Percentiles rank a stretch among this genome's conserved stretches.
Evolutionary conservation across 2,888 invertebrate species (phyloP).

Genomic region (Lysandra bellargus): DNA sequence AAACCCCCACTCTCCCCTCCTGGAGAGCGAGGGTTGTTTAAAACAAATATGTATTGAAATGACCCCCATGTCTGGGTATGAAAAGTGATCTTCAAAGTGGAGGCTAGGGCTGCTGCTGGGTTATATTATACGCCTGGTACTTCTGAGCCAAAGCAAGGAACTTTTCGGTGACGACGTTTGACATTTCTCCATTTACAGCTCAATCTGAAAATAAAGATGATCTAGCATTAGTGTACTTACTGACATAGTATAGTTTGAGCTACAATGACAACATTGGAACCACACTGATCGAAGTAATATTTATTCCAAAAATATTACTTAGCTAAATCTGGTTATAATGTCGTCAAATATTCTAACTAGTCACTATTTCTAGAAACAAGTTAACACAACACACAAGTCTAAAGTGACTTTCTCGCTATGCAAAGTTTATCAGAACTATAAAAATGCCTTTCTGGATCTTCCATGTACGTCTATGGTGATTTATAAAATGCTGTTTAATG

Average conservation of each 20-base stretch:
- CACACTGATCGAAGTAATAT: too few relatives aligned
- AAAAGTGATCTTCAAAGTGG: slow-evolving; percentile 35
- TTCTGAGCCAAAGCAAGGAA: neutral
- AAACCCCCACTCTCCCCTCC: neutral
- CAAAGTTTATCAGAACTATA: neutral
- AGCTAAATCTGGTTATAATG: too few relatives aligned
- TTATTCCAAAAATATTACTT: too few relatives aligned
- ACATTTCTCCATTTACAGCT: too few relatives aligned
- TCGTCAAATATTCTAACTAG: too few relatives aligned
- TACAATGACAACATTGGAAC: neutral
- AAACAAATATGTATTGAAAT: slow-evolving; percentile 41
- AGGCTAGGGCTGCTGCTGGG: slow-evolving; percentile 24
- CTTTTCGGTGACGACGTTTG: neutral
- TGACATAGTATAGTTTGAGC: neutral
- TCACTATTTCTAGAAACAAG: too few relatives aligned
- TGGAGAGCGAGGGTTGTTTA: slow-evolving; percentile 33
- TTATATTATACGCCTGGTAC: neutral
- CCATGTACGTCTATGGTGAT: neutral
- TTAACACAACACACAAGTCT: neutral
- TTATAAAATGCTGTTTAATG: neutral
- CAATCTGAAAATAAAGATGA: neutral
- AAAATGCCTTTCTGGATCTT: neutral
- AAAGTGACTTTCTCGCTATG: neutral
- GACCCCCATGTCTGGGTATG: slow-evolving; percentile 34
- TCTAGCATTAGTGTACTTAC: neutral